Evolutionary conservation across 2,888 invertebrate genomes (phyloP), one percentile per base, ranked within the genome.

Genomic region (Adelphocoris suturalis): DNA sequence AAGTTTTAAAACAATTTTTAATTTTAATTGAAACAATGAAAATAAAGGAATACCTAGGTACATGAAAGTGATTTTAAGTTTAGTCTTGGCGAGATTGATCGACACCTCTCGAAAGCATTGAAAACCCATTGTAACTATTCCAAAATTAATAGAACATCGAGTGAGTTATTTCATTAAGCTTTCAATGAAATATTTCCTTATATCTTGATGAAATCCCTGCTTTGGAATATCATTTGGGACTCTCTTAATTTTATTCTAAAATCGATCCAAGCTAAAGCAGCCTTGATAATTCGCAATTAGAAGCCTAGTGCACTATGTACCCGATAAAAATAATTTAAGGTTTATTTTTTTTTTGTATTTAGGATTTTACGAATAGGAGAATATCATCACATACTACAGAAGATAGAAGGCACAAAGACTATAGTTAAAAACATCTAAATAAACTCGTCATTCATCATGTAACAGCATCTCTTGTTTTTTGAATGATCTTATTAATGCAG

Each of bases 331-430:
- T 87, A 87, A 87, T 27, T 87, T 68, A 68, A 28, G 23, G 28
- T n/a, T 57, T 57, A n/a, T 68, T 37, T 57, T 37, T 68, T 37
- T 57, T 37, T 37, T n/a, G 19, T 19, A 46, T 68, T 37, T n/a
- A 23, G 46, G 86, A 47, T 16, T 87, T 47, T 76, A 3, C 16
- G n/a, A 28, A 55, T 80, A 61, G 7, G 88, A 68, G 89, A 82
- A 61, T 57, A 80, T 81, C 82, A 82, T 82, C 82, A 89, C 89
- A 68, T 68, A 89, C 89, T 89, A 89, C 81, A 47, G 57, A 89
- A 89, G 82, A 76, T 86, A 82, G 89, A 89, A 89, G 89, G 89
- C 89, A 89, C 89, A 76, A 82, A 89, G 81, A 89, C 89, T 89
- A 89, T 82, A 89, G 82, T 81, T 89, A 89, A 57, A 80, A 52